These are phyloP conservation scores for Boulengeromyrus knoepffleri DNA, from an alignment of 2,113 vertebrate species.

Conservation along the genomic window DNA sequence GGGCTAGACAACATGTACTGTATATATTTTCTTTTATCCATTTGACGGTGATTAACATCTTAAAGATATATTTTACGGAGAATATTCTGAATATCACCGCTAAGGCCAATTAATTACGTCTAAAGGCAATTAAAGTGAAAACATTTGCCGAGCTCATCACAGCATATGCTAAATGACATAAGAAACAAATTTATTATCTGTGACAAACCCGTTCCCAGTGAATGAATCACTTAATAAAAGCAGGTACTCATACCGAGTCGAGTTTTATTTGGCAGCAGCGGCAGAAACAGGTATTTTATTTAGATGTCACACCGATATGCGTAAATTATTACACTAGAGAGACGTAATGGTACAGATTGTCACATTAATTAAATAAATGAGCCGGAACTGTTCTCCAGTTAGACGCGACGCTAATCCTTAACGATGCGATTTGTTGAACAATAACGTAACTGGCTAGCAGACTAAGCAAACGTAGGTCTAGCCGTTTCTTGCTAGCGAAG, in stretches of 20 bases:
- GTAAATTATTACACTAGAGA: not conserved
- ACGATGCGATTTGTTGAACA: not conserved
- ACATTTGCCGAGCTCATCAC: not conserved
- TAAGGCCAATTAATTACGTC: not conserved
- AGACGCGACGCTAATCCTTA: not conserved
- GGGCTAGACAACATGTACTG: not conserved
- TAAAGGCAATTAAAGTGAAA: not conserved
- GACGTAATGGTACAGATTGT: not conserved
- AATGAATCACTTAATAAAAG: not conserved
- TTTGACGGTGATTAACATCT: not conserved
- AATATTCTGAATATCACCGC: not conserved
- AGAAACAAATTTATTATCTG: not conserved
- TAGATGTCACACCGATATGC: not conserved
- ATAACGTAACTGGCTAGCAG: not conserved
- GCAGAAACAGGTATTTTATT: not conserved
- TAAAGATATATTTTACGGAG: not conserved
- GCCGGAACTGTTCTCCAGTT: not conserved
- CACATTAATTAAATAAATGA: not conserved
- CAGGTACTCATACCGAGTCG: not conserved
- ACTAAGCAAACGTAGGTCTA: not conserved
- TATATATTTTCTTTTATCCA: not conserved
- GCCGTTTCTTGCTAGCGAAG: not conserved
- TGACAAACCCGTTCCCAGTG: not conserved
- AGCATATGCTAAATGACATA: not conserved
- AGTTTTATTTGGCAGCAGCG: not conserved